Conservation (phyloP, 2,888 invertebrate genomes). For the Hirtodrosophila trivittata region DNA sequence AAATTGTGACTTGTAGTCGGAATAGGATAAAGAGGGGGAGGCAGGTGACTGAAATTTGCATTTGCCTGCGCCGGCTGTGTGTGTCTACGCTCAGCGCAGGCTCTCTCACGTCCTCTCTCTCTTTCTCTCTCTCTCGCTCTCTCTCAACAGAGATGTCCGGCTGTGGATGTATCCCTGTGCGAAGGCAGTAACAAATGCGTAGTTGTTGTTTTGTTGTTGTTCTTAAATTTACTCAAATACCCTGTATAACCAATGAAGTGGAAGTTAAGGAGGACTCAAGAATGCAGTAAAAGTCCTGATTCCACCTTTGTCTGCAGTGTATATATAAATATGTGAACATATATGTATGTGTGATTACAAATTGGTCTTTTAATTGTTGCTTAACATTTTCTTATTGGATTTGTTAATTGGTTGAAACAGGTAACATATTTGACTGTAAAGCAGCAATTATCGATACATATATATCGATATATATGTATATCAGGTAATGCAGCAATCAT, state of each 20-base stretch:
- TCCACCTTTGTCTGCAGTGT: too few species aligned
- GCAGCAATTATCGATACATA: too few species aligned
- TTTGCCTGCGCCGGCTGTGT: slow-evolving; percentile 53
- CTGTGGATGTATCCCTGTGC: slow-evolving; percentile 67
- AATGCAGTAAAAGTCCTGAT: too few species aligned
- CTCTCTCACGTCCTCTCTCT: slow-evolving; percentile 33
- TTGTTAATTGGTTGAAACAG: too few species aligned
- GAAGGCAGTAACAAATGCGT: slow-evolving; percentile 28
- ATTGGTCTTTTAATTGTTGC: too few species aligned
- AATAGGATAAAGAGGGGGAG: neutral
- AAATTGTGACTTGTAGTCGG: slow-evolving; percentile 3
- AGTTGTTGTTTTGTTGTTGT: slow-evolving; percentile 21
- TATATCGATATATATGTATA: too few species aligned
- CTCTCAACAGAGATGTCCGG: slow-evolving; percentile 52
- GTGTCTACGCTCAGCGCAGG: slow-evolving; percentile 34
- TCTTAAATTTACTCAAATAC: slow-evolving; percentile 5
- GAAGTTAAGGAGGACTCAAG: too few species aligned
- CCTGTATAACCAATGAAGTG: slow-evolving; percentile 15
- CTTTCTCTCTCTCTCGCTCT: slow-evolving; percentile 14
- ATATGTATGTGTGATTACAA: too few species aligned
- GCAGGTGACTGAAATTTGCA: slow-evolving; percentile 54
- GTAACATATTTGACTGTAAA: too few species aligned
- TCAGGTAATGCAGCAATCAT: too few species aligned
- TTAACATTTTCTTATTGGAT: too few species aligned
- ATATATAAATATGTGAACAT: too few species aligned